A percentile compares a stretch with the other conserved stretches of the same genome.
phyloP scores from a whole-genome alignment of 2,797 vertebrate genomes.

The Acanthurus lineatus region DNA sequence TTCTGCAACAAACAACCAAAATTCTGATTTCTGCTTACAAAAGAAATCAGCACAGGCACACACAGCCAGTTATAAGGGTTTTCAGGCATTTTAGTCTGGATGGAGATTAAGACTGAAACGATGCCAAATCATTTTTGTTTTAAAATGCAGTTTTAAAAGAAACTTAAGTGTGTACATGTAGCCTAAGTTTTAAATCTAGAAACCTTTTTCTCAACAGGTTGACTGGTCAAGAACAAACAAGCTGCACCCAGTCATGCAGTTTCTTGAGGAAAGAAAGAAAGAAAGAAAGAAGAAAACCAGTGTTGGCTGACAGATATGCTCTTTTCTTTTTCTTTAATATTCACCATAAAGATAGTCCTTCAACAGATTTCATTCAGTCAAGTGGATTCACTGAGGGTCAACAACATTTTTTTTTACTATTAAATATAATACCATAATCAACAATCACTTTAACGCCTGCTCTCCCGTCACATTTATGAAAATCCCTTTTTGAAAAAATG shows the following conservation, averaged over 20 bases:
- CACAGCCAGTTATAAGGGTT: too few relatives aligned
- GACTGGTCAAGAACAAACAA: background rate
- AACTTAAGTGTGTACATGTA: too few relatives aligned
- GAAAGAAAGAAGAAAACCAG: background rate
- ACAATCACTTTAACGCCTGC: conserved; percentile 2
- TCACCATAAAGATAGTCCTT: background rate
- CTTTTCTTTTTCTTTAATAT: conserved; percentile 10
- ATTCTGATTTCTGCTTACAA: too few relatives aligned
- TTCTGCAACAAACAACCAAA: too few relatives aligned
- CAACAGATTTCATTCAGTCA: conserved; percentile 5
- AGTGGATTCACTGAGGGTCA: conserved; percentile 35
- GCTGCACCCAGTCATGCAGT: background rate
- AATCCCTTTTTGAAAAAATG: background rate
- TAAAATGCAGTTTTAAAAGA: too few relatives aligned
- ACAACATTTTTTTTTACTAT: conserved; percentile 18
- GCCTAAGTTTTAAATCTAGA: background rate
- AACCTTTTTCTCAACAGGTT: background rate
- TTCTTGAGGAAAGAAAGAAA: background rate
- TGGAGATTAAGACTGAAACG: too few relatives aligned
- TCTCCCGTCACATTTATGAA: conserved; percentile 4
- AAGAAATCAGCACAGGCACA: too few relatives aligned
- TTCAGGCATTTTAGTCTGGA: too few relatives aligned
- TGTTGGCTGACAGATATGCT: background rate
- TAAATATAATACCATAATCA: conserved; percentile 23
- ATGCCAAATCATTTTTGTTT: too few relatives aligned